phyloP scores from a whole-genome alignment of 2,113 vertebrate species.

The Seriola dumerili region DNA sequence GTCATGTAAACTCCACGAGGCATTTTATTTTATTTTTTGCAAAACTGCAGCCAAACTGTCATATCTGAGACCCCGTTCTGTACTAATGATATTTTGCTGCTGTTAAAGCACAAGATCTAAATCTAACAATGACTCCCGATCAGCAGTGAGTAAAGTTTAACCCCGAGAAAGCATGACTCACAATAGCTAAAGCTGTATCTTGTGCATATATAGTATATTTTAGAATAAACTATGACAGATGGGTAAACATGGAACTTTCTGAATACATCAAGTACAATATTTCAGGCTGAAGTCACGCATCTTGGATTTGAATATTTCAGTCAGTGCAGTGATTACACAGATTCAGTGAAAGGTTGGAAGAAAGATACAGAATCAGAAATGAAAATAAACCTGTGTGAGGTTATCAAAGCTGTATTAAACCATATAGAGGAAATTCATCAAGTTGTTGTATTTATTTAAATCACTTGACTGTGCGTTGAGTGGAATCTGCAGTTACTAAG shows the following conservation, averaged over 20 bases:
- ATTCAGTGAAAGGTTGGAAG: background rate
- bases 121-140: background rate
- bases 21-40: background rate
- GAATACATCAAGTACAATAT: background rate
- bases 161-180: background rate
- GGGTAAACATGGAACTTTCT: background rate
- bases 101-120: background rate
- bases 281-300: background rate
- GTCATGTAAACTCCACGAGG: background rate
- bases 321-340: background rate
- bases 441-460: no score
- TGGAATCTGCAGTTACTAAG: background rate
- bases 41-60: background rate
- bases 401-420: background rate
- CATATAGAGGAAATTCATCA: background rate
- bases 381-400: background rate
- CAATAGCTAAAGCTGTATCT: background rate
- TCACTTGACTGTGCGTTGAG: no score
- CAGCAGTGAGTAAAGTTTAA: background rate
- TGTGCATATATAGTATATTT: constrained; percentile 3
- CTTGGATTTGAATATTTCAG: background rate
- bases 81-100: background rate
- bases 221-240: constrained; percentile 7
- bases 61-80: no score
- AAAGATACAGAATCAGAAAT: background rate